phyloP scores from a whole-genome alignment of 2,797 vertebrate species.

The Stomatorhinus walkeri region DNA sequence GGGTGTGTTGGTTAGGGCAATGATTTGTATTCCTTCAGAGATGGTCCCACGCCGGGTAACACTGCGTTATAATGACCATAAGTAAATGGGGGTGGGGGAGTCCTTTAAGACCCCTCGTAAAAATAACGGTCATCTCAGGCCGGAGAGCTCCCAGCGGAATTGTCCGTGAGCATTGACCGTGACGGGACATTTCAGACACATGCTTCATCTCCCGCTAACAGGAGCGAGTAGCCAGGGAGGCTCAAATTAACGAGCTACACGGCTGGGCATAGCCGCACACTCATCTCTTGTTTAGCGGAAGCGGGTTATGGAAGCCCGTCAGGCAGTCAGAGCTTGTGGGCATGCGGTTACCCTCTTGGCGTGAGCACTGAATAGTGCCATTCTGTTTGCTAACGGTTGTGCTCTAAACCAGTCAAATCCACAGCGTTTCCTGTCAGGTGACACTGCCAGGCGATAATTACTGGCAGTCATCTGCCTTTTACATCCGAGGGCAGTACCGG shows the following conservation, averaged over 20 bases:
- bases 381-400: background rate
- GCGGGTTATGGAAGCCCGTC: background rate
- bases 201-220: constrained; percentile 31
- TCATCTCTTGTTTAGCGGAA: background rate
- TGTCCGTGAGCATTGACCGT: constrained; percentile 6
- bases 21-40: background rate
- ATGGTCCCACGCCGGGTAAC: background rate
- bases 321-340: background rate
- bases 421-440: background rate
- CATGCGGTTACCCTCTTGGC: background rate
- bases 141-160: constrained; percentile 22
- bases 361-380: background rate
- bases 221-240: constrained; percentile 20
- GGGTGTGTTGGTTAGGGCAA: too few species aligned
- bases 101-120: background rate
- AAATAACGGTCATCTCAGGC: constrained; percentile 26
- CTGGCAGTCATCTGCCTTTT: background rate
- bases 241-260: background rate
- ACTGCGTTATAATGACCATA: background rate
- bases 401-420: background rate
- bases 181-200: constrained; percentile 25
- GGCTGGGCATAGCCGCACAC: constrained; percentile 21
- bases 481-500: background rate
- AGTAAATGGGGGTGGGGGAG: background rate
- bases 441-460: background rate